Base-by-base conservation (phyloP, 2,888 invertebrate species). In the Nomada flava region DNA sequence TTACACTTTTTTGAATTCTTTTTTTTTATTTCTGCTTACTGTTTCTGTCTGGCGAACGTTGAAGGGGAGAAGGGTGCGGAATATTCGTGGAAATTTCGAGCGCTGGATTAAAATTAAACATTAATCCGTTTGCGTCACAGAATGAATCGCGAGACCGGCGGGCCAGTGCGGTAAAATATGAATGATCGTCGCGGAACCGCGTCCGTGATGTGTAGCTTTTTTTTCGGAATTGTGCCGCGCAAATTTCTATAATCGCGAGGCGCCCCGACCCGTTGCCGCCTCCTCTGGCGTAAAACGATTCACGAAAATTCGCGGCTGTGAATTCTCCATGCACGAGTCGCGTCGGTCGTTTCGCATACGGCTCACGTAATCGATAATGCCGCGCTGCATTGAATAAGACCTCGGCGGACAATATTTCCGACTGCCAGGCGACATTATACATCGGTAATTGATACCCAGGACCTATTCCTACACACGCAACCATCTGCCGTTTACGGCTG, bases 101-200 rank as follows among this genome's bases (percentile, higher is more conserved):
- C 64, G 64, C 20, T 62, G 79, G 53, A 79, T 69, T 47, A 64
- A 73, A 72, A 79, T 80, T 63, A 78, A 78, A 63, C 42, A 62
- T 71, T 71, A 63, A 68, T 47, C n/a, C 36, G 52, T 0, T 13
- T 36, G 52, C 11, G 11, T 2, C 57, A 2, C 68, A 72, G 62
- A 72, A 78, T 57, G 26, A 50, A 55, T 36, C 53, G 18, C 67
- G n/a, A n/a, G 13, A 11, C 2, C 36, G 42, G 50, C 68, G 60
- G 20, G 11, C 55, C 36, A 7, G 36, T 53, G 1, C 10, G 36
- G 42, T 72, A 26, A 72, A 78, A 63, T 64, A 78, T 72, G 71
- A 67, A 78, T 29, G 79, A 68, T 68, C 52, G 57, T 47, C 23
- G 18, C 29, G 23, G 50, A n/a, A 42, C 13, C 50, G 13, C 2